phyloP scores from a whole-genome alignment of 2,888 invertebrate species.

The Morpho achilles region DNA sequence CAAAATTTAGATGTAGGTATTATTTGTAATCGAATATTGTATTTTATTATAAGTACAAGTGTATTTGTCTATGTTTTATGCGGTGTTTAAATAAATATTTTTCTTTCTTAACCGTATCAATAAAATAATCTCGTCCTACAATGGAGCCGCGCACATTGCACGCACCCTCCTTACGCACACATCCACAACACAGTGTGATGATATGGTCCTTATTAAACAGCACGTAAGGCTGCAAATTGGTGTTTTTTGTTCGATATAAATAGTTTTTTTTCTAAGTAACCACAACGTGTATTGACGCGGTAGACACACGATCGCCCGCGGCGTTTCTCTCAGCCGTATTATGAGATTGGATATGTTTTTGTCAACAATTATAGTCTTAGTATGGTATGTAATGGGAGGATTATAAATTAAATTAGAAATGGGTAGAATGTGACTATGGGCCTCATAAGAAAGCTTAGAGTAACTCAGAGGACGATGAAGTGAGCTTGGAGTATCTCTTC shows the following conservation, averaged over 20 bases:
- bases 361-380: conserved; percentile 2
- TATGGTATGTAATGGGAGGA: no score
- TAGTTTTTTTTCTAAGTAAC: conserved; percentile 29
- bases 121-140: conserved; percentile 13
- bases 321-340: conserved; percentile 24
- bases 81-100: no score
- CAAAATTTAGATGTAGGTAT: no score
- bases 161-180: conserved; percentile 35
- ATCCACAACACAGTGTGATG: conserved; percentile 15
- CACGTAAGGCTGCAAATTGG: conserved; percentile 3
- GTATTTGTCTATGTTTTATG: no score
- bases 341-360: conserved; percentile 19
- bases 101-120: no score
- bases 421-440: no score
- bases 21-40: no score
- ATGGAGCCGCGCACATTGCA: conserved; percentile 30
- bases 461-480: no score
- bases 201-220: conserved; percentile 4
- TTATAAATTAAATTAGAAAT: no score
- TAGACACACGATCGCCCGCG: conserved; percentile 21
- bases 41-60: no score
- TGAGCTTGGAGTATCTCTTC: no score
- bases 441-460: no score
- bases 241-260: conserved; percentile 17
- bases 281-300: conserved; percentile 20